Base-by-base conservation (phyloP, 2,797 vertebrate genomes). In the Carcharodon carcharias region DNA sequence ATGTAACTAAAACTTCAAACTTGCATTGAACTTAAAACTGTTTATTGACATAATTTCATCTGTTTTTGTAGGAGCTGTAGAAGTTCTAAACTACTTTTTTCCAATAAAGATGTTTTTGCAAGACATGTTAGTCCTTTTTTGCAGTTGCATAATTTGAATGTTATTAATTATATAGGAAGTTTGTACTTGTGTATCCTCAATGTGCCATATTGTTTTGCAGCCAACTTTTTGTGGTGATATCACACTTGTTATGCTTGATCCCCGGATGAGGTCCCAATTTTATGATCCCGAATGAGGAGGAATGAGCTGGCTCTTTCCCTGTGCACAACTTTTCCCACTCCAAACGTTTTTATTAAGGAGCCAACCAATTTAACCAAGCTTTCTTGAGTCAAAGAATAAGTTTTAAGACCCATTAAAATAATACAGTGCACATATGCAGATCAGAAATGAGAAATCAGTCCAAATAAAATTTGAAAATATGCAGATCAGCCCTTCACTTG, bases 71-170 rank as follows among this genome's bases (percentile, higher is more conserved):
- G 40, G 94, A 54, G 11, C 31, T 95, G 56, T 77, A 12, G 69
- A 95, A 54, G 28, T 77, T 95, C 50, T 71, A 95, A 95, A 73
- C 50, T 21, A 73, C 50, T 95, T 54, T 77, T 77, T 56, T n/a
- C 28, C 35, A 95, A 95, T 95, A 95, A 95, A 95, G 67, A 77
- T 93, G 67, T 45, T 65, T 93, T 93, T 67, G 4, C 18, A 40
- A 93, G 45, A 67, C 0, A 9, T 40, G 23, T 67, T 65, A 7
- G 50, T 58, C 0, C 14, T 40, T 23, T 67, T 28, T 14, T 61
- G 14, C 26, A 85, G 18, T 82, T 85, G 40, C 7, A 3, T 85
- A 23, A 21, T 50, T 50, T 85, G 6, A 23, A 40, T 18, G 23
- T 40, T 82, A 50, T 4, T 85, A 21, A 50, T 50, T 80, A 85